Conservation (phyloP, 2,113 vertebrate genomes). For the Reinhardtius hippoglossoides region DNA sequence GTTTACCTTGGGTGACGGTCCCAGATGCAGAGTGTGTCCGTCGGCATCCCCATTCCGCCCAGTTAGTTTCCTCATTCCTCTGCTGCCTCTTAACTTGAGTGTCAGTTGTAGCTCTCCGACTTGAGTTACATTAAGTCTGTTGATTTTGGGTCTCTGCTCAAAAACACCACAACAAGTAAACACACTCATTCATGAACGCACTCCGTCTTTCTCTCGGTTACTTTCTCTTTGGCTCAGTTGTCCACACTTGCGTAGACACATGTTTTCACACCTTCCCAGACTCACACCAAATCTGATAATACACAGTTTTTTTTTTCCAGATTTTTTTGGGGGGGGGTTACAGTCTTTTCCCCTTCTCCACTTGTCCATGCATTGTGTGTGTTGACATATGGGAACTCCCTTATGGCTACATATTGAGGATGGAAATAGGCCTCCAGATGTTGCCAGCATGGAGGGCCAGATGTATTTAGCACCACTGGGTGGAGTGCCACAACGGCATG, state of each 20-base stretch:
- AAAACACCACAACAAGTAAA: constrained; percentile 29
- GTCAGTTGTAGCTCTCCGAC: constrained; percentile 29
- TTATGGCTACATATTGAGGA: constrained; percentile 65
- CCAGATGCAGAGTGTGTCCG: constrained; percentile 90
- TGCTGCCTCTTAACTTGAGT: constrained; percentile 60
- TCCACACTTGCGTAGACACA: constrained; percentile 3
- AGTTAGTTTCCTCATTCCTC: constrained; percentile 69
- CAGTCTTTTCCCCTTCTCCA: constrained; percentile 8
- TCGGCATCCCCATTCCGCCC: constrained; percentile 74
- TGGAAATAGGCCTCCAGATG: constrained; percentile 77
- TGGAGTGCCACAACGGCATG: constrained; percentile 47
- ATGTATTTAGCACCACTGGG: constrained; percentile 74
- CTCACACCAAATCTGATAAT: constrained; percentile 33
- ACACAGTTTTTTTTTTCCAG: constrained; percentile 13
- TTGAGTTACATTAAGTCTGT: constrained; percentile 28
- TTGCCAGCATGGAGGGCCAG: constrained; percentile 69
- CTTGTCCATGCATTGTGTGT: constrained; percentile 52
- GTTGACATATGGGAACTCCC: constrained; percentile 76
- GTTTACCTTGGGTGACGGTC: constrained; percentile 94
- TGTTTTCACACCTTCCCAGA: constrained; percentile 30
- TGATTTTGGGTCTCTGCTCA: constrained; percentile 12
- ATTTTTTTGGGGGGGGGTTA: background rate
- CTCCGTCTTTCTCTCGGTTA: constrained; percentile 4
- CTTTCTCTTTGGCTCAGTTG: constrained; percentile 19
- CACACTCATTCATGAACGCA: background rate